Base-by-base conservation (phyloP, 2,888 invertebrate genomes). In the Harpalus rubripes region DNA sequence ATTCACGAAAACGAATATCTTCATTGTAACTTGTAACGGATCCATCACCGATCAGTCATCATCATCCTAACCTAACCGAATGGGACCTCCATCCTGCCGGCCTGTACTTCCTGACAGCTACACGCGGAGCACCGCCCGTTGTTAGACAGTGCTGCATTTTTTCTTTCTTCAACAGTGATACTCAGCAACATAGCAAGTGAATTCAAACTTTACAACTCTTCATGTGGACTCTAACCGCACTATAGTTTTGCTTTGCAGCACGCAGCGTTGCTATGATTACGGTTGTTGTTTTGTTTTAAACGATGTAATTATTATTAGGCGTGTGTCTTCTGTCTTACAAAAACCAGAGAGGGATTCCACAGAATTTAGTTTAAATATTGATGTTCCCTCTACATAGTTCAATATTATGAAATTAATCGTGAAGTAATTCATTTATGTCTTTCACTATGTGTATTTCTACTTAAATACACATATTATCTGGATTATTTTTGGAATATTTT, bases 41-140 rank as follows among this genome's bases (percentile, higher is more conserved):
- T 5, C 65, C 22, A 65, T 32, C 32, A 72, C 22, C 72, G 32
- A 41, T 39, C 41, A 72, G 32, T 72, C 15, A 7, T n/a, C 65
- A 16, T 26, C 12, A 32, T 32, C 32, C 15, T 22, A 32, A 65
- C 41, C 32, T 72, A 15, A 39, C 41, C 32, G 8, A 32, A 32
- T 15, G 32, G 32, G 41, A 72, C 41, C 44, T 52, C 44, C 44
- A 52, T 52, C 44, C 44, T 3, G 44, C 44, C 10, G 12, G 10
- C 1, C 44, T 52, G 44, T 72, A 82, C 82, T 82, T 82, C 82
- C 82, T 82, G 82, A 82, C 82, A 82, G 82, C 82, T 82, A 68
- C 82, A 82, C 18, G 82, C 82, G 18, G 22, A 12, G 58, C 32
- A 82, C 58, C 56, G 44, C 68, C 39, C 68, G 44, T 26, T 72